phyloP scores from a whole-genome alignment of 2,113 vertebrate species.

The Ceyx melanurus region DNA sequence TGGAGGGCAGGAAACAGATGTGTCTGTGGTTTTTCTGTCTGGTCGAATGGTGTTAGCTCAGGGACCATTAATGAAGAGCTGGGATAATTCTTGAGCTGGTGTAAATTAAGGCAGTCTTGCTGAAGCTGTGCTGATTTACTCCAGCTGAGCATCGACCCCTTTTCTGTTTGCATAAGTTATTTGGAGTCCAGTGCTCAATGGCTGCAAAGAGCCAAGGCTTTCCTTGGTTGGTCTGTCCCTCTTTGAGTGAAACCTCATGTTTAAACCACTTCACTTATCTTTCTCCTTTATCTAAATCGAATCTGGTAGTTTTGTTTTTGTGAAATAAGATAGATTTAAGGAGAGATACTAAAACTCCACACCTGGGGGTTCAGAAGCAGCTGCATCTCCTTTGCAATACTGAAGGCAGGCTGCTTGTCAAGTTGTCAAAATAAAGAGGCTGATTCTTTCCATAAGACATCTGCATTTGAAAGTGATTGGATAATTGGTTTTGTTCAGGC shows the following conservation, averaged over 20 bases:
- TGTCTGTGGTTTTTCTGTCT: conserved; percentile 42
- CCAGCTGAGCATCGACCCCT: background rate
- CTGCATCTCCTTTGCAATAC: background rate
- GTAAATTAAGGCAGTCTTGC: background rate
- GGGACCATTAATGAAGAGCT: background rate
- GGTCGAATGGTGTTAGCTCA: background rate
- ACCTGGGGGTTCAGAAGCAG: background rate
- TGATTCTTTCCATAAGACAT: background rate
- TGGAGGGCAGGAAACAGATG: conserved; percentile 55
- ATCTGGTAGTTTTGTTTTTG: background rate
- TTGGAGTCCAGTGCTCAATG: fast-evolving
- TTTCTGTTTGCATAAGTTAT: background rate
- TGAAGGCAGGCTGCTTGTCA: background rate
- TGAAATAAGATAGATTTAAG: background rate
- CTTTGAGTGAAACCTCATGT: background rate
- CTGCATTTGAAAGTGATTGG: background rate
- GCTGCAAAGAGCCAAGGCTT: background rate
- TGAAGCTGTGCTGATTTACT: background rate
- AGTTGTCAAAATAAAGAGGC: background rate
- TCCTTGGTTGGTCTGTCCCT: fast-evolving
- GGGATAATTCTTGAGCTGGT: background rate
- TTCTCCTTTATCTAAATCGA: background rate
- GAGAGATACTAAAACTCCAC: background rate
- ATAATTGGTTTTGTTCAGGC: conserved; percentile 17
- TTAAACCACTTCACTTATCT: background rate